Evolutionary conservation across 2,888 invertebrate species (phyloP), one percentile per base, ranked within the genome.

Genomic region (Aleiodes alternator): DNA sequence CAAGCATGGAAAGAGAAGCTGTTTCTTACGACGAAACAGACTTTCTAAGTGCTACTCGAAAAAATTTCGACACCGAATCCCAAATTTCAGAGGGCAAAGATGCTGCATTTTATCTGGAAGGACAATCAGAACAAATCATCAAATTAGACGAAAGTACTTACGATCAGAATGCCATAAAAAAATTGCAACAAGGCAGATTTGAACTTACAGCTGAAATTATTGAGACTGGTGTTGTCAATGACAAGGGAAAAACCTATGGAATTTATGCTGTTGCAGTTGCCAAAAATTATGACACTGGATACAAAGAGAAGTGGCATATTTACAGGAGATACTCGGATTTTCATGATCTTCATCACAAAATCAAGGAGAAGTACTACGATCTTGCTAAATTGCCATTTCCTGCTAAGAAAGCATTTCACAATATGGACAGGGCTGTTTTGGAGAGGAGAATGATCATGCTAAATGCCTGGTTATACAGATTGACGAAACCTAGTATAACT

Each of bases 271-370:
- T 97, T 70, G 93, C 95, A 12, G 96, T 97, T 0, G 94, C 92
- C 1, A 92, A 95, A 80, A 91, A 92, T 23, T 93, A 92, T 77
- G 92, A 93, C 12, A 92, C 93, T 31, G 94, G 94, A 11, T 92
- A 92, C 80, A 91, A 93, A 81, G 95, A 96, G 83, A 93, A 95
- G 78, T 98, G 97, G 97, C 97, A 97, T 86, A 96, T 98, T 76
- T 96, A 97, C 84, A 91, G 98, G 82, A 90, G 98, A 84, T 98
- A 98, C 88, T 97, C 97, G 23, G 98, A 98, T 90, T 98, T 98
- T 90, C 93, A 97, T 86, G 97, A 97, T 86, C 91, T 98, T 16
- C 95, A 97, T 87, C 93, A 94, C 79, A 94, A 94, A 84, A 92
- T 97, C 61, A 95, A 95, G 86, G 95, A 95, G 74, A 93, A 96